Base-by-base conservation (phyloP, 2,888 invertebrate genomes). In the Cryptophagus acutangulus region DNA sequence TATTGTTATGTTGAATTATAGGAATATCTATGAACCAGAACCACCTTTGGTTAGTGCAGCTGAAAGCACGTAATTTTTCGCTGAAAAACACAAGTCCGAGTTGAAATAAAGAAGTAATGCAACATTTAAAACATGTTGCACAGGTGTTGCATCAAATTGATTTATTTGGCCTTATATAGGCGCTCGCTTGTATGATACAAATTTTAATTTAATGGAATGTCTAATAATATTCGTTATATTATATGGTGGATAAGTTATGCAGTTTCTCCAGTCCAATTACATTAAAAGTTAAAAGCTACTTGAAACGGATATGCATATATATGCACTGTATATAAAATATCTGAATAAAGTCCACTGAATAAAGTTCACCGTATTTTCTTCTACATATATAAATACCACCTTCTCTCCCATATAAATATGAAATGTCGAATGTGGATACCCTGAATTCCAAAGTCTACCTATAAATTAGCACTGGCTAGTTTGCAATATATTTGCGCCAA, bases 371-470 rank as follows among this genome's bases (percentile, higher is more conserved):
- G 41, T 45, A 49, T 45, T 49, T 47, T 43, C 41, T 48, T 46
- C n/a, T n/a, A n/a, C n/a, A n/a, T n/a, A n/a, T n/a, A 43, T 41
- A 48, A 44, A 48, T 48, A 45, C 48, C 50, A 46, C 46, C 46
- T 51, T 51, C 46, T 43, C 43, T 46, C 39, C 44, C 41, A 51
- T 48, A 46, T 44, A 48, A 48, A 48, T 46, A 50, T 46, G 50
- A 46, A 36, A 41, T 42, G 40, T 42, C 34, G 37, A 43, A 40
- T 48, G 39, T 43, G 36, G 41, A 50, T 45, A 46, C 46, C 41
- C 36, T 48, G 44, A 42, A 50, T 50, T 46, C 50, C 50, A 40
- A 12, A 8, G 36, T 35, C 38, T 36, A 20, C 36, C 44, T 39
- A 48, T 50, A 50, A 50, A 50, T 50, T 48, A 48, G 37, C 15